These are phyloP conservation scores for Drymonia ruficornis DNA, from an alignment of 2,888 invertebrate species.

Conservation along the genomic window DNA sequence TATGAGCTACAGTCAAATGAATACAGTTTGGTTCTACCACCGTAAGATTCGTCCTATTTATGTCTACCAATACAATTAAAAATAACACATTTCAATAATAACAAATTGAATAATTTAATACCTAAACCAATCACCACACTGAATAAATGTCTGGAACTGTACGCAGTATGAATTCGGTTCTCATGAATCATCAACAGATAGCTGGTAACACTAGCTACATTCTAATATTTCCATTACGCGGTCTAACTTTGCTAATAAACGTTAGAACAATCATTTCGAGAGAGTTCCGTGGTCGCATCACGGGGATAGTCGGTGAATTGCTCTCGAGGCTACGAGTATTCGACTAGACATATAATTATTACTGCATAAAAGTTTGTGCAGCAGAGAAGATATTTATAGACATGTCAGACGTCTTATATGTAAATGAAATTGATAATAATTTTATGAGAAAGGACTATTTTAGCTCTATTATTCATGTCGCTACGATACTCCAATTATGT, in stretches of 20 bases:
- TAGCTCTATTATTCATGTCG: too few species aligned
- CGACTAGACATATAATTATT: neutral
- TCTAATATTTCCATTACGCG: conserved; percentile 1
- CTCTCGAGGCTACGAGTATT: neutral
- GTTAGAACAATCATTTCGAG: conserved; percentile 7
- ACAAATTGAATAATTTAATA: too few species aligned
- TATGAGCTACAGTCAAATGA: too few species aligned
- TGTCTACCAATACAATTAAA: neutral
- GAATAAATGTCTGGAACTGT: neutral
- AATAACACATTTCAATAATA: neutral
- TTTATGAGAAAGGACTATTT: too few species aligned
- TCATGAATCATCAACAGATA: neutral
- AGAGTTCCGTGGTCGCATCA: conserved; percentile 6
- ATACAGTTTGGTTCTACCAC: too few species aligned
- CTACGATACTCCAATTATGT: too few species aligned
- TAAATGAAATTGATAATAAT: too few species aligned
- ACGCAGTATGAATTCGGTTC: neutral
- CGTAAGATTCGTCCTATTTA: too few species aligned
- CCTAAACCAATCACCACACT: too few species aligned
- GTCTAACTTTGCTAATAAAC: conserved; percentile 7
- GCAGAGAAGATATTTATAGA: too few species aligned
- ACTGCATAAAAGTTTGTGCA: neutral
- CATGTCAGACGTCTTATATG: too few species aligned
- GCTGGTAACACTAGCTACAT: neutral
- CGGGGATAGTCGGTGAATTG: neutral